These are phyloP conservation scores for Anas platyrhynchos DNA, from an alignment of 2,113 vertebrate genomes.

Conservation along the genomic window DNA sequence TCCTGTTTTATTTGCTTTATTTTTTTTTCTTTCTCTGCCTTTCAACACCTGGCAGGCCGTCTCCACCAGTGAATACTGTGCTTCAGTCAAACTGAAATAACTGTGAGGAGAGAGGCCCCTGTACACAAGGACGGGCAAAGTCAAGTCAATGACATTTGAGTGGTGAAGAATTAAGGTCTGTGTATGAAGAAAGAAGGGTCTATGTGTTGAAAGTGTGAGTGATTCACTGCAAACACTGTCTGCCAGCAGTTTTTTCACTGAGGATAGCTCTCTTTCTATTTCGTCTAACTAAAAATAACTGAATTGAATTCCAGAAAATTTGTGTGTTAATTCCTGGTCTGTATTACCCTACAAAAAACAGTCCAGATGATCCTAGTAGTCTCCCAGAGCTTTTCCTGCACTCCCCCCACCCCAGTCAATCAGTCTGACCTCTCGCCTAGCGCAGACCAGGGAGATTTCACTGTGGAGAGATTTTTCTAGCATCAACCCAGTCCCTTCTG, in stretches of 20 bases:
- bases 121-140: not conserved
- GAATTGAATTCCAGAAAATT: not conserved
- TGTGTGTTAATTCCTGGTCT: not conserved
- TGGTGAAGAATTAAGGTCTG: not conserved
- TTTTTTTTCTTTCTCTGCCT: not conserved
- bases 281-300: not conserved
- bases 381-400: not conserved
- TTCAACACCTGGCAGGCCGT: not conserved
- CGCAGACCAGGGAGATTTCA: not conserved
- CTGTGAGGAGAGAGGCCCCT: not conserved
- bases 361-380: not conserved
- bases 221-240: not conserved
- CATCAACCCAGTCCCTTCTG: not conserved
- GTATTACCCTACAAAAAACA: fast-evolving
- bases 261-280: not conserved
- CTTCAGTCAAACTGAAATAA: not conserved
- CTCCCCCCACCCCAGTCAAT: not conserved
- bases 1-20: not conserved
- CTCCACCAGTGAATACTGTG: not conserved
- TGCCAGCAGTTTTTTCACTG: not conserved
- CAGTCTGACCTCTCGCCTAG: not conserved
- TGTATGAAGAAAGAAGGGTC: not conserved
- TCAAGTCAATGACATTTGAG: not conserved
- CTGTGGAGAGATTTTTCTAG: not conserved
- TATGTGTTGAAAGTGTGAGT: not conserved